Evolutionary conservation across 2,888 invertebrate genomes (phyloP), one percentile per base, ranked within the genome.

Genomic region (Yponomeuta plumbellus): DNA sequence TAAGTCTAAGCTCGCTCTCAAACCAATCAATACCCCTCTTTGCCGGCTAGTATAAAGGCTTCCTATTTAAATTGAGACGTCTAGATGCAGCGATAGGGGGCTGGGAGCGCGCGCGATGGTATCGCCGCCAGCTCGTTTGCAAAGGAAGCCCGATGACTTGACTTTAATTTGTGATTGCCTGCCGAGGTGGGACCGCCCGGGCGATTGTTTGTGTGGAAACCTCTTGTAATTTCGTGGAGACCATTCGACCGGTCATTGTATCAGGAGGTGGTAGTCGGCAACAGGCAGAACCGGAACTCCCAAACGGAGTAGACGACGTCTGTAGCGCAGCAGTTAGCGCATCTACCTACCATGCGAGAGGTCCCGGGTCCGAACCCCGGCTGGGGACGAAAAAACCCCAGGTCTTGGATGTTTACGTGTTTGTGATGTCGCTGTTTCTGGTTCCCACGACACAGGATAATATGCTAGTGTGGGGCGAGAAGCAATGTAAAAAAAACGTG

Each of bases 51-150:
- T 17, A 52, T 52, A 52, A 52, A 52, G 44, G 44, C 44, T 52
- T 52, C 44, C 44, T 80, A 86, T 88, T 88, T 83, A 85, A 87
- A 88, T 88, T 80, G 87, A 89, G 87, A 86, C 82, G 85, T 88
- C 81, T 75, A 85, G 87, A 86, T 85, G 76, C 68, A 61, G 70
- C 79, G 89, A 89, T 87, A 86, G 75, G 71, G 69, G 73, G 73
- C 74, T 67, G 78, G 80, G 76, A 80, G 81, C 81, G 77, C 73
- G 71, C 69, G 67, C 67, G 87, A 86, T 86, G 77, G 70, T 85
- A 87, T 86, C 86, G 66, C 57, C 67, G 67, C 68, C 66, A 68
- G 34, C 74, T 72, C 71, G 58, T 58, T 22, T 58, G 21, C 58
- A 20, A 34, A 20, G 58, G 58, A 58, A 58, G 58, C 58, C 34